These are phyloP conservation scores for Hydrozoanthus tunicans DNA, from an alignment of 64 coral and sea anemone genomes.

Conservation along the genomic window DNA sequence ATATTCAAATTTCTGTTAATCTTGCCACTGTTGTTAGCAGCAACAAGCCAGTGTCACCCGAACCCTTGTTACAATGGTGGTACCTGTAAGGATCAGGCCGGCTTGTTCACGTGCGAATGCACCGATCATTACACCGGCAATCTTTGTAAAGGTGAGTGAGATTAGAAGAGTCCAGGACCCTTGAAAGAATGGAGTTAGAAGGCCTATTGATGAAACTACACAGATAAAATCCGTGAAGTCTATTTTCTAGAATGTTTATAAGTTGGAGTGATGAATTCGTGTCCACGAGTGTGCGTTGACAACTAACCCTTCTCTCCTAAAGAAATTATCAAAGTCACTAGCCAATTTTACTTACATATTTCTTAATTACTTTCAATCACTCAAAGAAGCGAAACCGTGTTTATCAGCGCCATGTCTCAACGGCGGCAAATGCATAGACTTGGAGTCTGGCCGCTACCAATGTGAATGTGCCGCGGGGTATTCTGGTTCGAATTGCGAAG, in stretches of 20 bases:
- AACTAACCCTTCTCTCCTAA: too few species aligned
- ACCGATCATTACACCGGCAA: conserved; percentile 55
- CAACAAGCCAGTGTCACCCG: conserved; percentile 71
- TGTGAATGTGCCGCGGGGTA: conserved; percentile 76
- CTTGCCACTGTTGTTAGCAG: background rate
- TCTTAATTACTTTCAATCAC: background rate
- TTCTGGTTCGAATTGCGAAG: conserved; percentile 74
- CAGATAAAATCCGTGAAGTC: too few species aligned
- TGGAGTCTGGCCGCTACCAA: conserved; percentile 52
- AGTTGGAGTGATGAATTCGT: too few species aligned
- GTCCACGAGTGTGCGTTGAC: too few species aligned
- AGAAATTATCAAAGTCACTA: too few species aligned
- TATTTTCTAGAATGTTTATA: too few species aligned
- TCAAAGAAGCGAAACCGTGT: conserved; percentile 63
- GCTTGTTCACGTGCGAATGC: conserved; percentile 75
- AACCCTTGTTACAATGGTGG: conserved; percentile 99
- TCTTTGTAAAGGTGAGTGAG: conserved; percentile 71
- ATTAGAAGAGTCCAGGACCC: too few species aligned
- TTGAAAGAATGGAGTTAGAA: too few species aligned
- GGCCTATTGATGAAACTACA: too few species aligned
- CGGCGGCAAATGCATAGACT: conserved; percentile 84
- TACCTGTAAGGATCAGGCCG: conserved; percentile 46
- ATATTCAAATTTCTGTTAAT: background rate
- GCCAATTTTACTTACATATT: background rate
- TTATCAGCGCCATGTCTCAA: conserved; percentile 79